phyloP scores from a whole-genome alignment of 2,888 invertebrate species.

The Phyllotreta striolata region DNA sequence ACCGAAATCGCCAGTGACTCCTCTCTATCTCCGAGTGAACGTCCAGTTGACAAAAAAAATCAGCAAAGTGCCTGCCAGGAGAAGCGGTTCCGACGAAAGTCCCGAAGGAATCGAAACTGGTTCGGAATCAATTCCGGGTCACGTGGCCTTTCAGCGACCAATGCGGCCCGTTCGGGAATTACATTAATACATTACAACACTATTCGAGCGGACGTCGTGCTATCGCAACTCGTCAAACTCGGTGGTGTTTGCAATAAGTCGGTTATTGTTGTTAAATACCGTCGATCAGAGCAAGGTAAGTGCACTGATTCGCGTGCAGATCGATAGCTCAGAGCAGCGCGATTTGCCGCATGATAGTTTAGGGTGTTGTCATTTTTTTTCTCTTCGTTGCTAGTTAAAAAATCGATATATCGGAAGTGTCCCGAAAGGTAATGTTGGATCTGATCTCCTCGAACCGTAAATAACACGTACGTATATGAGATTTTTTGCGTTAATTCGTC shows the following conservation, averaged over 20 bases:
- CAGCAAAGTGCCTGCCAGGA: too few species aligned
- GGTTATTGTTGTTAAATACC: conserved; percentile 37
- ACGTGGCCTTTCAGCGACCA: conserved; percentile 53
- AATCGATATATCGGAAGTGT: conserved; percentile 40
- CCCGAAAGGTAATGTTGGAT: too few species aligned
- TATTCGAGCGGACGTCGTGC: conserved; percentile 43
- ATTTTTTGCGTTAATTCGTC: not conserved
- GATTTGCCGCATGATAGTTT: conserved; percentile 21
- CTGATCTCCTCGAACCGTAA: conserved; percentile 9
- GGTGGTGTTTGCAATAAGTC: conserved; percentile 39
- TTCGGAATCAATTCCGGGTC: conserved; percentile 33
- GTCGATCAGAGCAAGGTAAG: conserved; percentile 41
- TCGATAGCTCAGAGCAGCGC: not conserved
- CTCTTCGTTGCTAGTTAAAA: conserved; percentile 35
- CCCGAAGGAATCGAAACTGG: too few species aligned
- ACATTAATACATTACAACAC: conserved; percentile 53
- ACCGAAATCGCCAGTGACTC: too few species aligned
- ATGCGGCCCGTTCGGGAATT: conserved; percentile 41
- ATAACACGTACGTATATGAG: conserved; percentile 13
- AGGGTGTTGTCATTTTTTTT: conserved; percentile 45
- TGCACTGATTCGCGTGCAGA: conserved; percentile 18
- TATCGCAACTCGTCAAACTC: conserved; percentile 36
- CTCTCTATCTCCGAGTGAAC: too few species aligned
- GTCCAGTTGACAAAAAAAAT: too few species aligned
- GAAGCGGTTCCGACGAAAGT: too few species aligned